These are phyloP conservation scores for Crenuchus spilurus DNA, from an alignment of 2,797 vertebrate genomes.

Conservation along the genomic window DNA sequence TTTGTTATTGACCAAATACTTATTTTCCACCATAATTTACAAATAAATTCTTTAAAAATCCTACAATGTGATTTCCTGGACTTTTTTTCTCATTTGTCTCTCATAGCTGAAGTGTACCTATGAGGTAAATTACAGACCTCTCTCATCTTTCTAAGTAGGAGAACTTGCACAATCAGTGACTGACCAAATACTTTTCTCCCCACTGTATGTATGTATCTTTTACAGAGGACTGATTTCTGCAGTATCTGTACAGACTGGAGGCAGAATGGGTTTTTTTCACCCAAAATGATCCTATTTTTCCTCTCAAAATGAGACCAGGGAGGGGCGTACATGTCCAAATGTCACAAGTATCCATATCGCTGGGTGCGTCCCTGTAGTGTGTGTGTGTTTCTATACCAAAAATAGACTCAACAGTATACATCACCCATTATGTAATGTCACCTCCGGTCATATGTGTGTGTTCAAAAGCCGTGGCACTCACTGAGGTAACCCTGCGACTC, in stretches of 20 bases:
- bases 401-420: conserved; percentile 16
- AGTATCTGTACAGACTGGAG: neutral
- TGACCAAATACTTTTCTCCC: too few species aligned
- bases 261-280: conserved; percentile 7
- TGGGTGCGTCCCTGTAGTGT: conserved; percentile 20
- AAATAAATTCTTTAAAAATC: too few species aligned
- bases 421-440: conserved; percentile 14
- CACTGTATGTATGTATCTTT: too few species aligned
- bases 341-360: conserved; percentile 72
- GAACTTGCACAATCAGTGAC: too few species aligned
- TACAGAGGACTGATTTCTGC: too few species aligned
- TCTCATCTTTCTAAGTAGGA: too few species aligned
- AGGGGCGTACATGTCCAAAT: conserved; percentile 72
- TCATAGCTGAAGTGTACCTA: neutral
- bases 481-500: conserved; percentile 99
- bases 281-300: conserved; percentile 8
- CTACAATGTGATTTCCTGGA: too few species aligned
- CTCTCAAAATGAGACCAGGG: conserved; percentile 53
- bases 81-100: too few species aligned
- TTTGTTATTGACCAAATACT: too few species aligned
- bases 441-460: conserved; percentile 31
- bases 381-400: conserved; percentile 11
- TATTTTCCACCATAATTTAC: too few species aligned
- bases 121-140: too few species aligned
- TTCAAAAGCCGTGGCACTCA: conserved; percentile 80